A percentile compares a stretch with the other conserved stretches of the same genome.
These are phyloP conservation scores for Pristiophorus japonicus DNA, from an alignment of 2,113 vertebrate genomes.

Conservation along the genomic window DNA sequence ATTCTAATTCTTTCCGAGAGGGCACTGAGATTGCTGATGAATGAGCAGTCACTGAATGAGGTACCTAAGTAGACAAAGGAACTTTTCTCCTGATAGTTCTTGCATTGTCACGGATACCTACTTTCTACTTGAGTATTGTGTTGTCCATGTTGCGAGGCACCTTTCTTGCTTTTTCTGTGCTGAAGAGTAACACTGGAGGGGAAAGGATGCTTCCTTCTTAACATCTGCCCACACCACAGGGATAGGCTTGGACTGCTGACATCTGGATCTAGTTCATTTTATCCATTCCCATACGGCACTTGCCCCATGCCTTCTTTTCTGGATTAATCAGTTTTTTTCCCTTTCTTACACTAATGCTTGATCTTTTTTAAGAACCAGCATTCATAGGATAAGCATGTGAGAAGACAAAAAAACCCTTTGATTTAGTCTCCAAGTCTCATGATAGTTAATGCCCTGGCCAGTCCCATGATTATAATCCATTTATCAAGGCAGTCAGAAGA, in stretches of 20 bases:
- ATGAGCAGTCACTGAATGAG: neutral
- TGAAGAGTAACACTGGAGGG: neutral
- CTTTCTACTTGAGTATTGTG: neutral
- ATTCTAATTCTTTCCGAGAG: neutral
- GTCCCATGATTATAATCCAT: constrained; percentile 32
- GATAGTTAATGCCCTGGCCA: neutral
- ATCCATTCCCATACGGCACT: neutral
- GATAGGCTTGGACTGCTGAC: neutral
- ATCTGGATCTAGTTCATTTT: neutral
- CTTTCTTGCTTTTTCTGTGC: neutral
- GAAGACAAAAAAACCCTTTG: constrained; percentile 2
- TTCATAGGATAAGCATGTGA: neutral
- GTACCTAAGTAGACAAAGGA: neutral
- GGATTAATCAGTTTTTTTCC: neutral
- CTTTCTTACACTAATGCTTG: neutral
- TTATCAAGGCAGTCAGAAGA: neutral
- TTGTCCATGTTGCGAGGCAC: neutral
- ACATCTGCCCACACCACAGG: neutral
- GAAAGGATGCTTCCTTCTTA: neutral
- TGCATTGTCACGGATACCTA: constrained; percentile 2
- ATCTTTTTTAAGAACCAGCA: constrained; percentile 14
- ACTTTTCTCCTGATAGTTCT: neutral
- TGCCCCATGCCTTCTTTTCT: neutral
- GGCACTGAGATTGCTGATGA: neutral
- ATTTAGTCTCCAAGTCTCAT: constrained; percentile 10